Conservation (phyloP, 2,797 vertebrate genomes). For the Megaceryle alcyon region DNA sequence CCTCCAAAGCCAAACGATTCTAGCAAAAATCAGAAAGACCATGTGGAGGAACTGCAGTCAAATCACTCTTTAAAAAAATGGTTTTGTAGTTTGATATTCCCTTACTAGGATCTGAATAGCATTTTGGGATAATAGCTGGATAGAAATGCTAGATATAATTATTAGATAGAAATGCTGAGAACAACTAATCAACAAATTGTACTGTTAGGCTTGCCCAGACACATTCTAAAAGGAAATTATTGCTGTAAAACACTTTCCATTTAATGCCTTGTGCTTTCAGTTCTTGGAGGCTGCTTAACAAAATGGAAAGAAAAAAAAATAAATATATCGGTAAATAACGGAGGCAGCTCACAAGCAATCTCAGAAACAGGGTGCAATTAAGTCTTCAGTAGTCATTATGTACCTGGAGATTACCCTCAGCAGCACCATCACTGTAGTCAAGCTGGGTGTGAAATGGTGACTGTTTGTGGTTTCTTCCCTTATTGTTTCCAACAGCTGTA, state of each 20-base stretch:
- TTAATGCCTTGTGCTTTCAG: neutral
- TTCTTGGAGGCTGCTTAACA: conserved; percentile 6
- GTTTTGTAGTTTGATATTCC: neutral
- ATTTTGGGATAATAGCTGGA: neutral
- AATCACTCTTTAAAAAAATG: neutral
- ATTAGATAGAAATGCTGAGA: conserved; percentile 32
- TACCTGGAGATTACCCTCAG: neutral
- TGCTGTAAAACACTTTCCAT: neutral
- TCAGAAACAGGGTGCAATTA: neutral
- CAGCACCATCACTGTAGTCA: neutral
- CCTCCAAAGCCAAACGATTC: neutral
- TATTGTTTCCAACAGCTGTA: neutral
- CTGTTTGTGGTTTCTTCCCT: neutral
- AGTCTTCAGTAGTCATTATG: neutral
- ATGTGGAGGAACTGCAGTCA: neutral
- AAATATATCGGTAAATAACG: neutral
- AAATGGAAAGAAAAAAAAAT: neutral
- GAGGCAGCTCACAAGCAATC: neutral
- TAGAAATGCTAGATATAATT: conserved; percentile 31
- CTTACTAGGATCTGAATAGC: neutral
- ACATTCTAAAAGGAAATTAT: conserved; percentile 21
- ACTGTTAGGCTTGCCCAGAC: conserved; percentile 25
- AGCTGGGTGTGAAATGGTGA: neutral
- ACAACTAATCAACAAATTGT: conserved; percentile 38
- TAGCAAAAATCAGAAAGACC: neutral